Percentiles rank a stretch among this genome's conserved stretches.
Evolutionary conservation across 2,888 invertebrate species (phyloP).

Genomic region (Unio delphinus): DNA sequence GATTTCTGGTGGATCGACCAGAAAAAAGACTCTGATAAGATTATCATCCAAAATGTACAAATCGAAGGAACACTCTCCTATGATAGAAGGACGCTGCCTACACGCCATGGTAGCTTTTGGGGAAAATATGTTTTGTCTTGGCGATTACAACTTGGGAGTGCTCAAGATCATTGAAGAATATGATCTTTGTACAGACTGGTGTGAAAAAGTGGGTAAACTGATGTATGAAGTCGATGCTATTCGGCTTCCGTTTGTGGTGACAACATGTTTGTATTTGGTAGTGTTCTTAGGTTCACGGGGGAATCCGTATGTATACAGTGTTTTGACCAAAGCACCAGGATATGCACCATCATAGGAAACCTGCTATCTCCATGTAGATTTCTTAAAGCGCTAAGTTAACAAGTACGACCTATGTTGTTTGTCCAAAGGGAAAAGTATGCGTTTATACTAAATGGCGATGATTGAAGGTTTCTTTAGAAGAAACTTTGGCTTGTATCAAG

Average conservation of each 20-base stretch:
- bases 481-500: constrained; percentile 29
- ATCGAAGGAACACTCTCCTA: constrained; percentile 29
- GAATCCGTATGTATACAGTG: constrained; percentile 37
- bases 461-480: constrained; percentile 27
- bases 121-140: constrained; percentile 27
- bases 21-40: constrained; percentile 18
- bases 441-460: constrained; percentile 19
- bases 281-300: constrained; percentile 35
- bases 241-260: constrained; percentile 29
- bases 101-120: constrained; percentile 42
- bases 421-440: constrained; percentile 32
- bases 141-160: constrained; percentile 40
- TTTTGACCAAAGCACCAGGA: constrained; percentile 25
- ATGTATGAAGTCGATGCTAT: constrained; percentile 29
- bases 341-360: constrained; percentile 24
- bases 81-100: constrained; percentile 34
- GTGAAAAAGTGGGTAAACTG: constrained; percentile 33
- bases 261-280: constrained; percentile 39
- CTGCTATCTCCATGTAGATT: constrained; percentile 34
- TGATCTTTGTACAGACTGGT: constrained; percentile 31
- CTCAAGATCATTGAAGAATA: constrained; percentile 36
- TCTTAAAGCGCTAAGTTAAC: constrained; percentile 22
- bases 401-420: constrained; percentile 25
- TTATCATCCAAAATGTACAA: constrained; percentile 35
- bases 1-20: constrained; percentile 37